Evolutionary conservation across 2,797 vertebrate genomes (phyloP), one percentile per base, ranked within the genome.

Genomic region (Australoheros facetus): DNA sequence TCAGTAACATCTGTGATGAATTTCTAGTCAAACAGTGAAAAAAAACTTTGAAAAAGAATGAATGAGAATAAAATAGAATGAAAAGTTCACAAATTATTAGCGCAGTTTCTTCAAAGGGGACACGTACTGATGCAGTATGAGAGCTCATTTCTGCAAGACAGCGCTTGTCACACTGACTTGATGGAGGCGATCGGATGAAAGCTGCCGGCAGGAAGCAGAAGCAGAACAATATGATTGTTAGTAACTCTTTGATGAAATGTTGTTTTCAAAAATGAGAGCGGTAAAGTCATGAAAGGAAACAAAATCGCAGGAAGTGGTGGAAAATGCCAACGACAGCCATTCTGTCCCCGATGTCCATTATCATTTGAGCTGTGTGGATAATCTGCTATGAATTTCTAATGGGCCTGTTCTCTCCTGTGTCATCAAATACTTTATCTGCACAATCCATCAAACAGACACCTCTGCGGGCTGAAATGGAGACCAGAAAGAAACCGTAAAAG

Each of bases 371-470:
- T 79, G 69, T 82, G 75, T 85, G 75, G 88, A 91, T 92, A 87
- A 93, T 86, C 78, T 85, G 82, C 88, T 58, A 91, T 92, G 81
- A 90, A 92, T 92, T 85, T 91, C 73, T 92, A 91, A 94, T 83
- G 69, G 60, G 28, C 30, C 56, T 39, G 7, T 3, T 77, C 85
- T 85, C 77, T 83, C 77, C 48, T 59, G 80, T 73, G 80, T 62
- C 77, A 89, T 87, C 79, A 82, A 56, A 77, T 42, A 59, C 77
- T 92, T 91, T 75, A 93, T 92, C 85, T 83, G 76, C 55, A 34
- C 58, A 26, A 85, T 88, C 84, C 80, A 84, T 87, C 80, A 86
- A 37, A 56, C 28, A 70, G 77, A 80, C 77, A 58, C 16, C 39
- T 74, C 60, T 72, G 48, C 42, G 23, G 32, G 64, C 42, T 48